A percentile compares a stretch with the other conserved stretches of the same genome.
Evolutionary conservation across 2,888 invertebrate genomes (phyloP).

Genomic region (Clunio marinus): DNA sequence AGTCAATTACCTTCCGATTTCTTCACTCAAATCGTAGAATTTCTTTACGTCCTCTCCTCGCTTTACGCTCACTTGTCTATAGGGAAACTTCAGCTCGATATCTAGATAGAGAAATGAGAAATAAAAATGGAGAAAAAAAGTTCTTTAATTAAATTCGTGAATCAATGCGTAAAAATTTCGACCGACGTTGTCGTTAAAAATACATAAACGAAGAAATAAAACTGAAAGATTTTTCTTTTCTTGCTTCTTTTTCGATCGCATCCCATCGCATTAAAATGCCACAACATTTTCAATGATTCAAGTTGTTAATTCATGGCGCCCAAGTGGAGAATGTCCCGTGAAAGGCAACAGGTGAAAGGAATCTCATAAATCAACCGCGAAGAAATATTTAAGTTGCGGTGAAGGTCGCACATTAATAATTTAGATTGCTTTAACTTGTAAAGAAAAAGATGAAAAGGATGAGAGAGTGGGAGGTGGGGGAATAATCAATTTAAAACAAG

Average conservation of each 20-base stretch:
- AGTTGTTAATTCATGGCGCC: constrained; percentile 15
- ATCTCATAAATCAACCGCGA: constrained; percentile 23
- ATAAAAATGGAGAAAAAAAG: too few species aligned
- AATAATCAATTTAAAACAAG: too few species aligned
- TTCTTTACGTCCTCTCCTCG: constrained; percentile 81
- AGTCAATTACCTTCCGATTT: constrained; percentile 78
- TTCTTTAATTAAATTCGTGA: constrained; percentile 17
- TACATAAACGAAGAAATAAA: neutral
- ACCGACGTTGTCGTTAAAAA: neutral
- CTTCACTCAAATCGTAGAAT: constrained; percentile 78
- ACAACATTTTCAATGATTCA: neutral
- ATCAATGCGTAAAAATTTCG: constrained; percentile 17
- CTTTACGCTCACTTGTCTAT: constrained; percentile 79
- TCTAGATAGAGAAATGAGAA: constrained; percentile 64
- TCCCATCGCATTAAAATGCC: neutral
- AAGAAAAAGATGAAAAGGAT: too few species aligned
- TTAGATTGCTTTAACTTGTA: too few species aligned
- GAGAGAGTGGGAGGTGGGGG: too few species aligned
- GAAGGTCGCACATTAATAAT: constrained; percentile 5
- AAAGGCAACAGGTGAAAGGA: constrained; percentile 29
- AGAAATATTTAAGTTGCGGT: neutral
- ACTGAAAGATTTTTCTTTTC: neutral
- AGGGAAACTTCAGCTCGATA: constrained; percentile 82
- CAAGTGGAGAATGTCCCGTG: neutral
- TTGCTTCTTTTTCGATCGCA: neutral